phyloP scores from a whole-genome alignment of 2,113 vertebrate species.

The Zapornia atra region DNA sequence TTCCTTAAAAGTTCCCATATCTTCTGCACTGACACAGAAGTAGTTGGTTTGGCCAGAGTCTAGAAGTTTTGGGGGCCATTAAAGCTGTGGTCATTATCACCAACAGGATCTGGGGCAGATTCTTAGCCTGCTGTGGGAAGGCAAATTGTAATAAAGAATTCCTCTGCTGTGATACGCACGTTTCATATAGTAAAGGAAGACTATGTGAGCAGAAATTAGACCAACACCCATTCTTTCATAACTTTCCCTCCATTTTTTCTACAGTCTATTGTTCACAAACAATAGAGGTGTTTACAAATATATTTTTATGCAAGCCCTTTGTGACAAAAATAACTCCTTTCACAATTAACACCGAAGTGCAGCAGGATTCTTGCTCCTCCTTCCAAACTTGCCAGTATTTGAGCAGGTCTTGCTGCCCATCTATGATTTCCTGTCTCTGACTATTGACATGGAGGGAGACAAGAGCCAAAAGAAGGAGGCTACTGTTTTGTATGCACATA shows the following conservation, averaged over 20 bases:
- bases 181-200: conserved; percentile 9
- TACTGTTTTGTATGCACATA: not conserved
- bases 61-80: not conserved
- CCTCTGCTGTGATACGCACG: not conserved
- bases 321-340: conserved; percentile 54
- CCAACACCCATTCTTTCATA: not conserved
- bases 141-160: not conserved
- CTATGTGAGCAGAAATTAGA: conserved; percentile 4
- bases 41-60: not conserved
- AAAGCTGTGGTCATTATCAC: not conserved
- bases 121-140: not conserved
- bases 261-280: conserved; percentile 53
- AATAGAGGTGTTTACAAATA: conserved; percentile 37
- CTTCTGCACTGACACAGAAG: not conserved
- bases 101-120: not conserved
- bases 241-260: conserved; percentile 44
- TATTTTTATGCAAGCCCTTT: not conserved
- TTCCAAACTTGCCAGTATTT: not conserved
- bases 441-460: not conserved
- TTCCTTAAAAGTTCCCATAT: not conserved
- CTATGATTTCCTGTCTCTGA: not conserved
- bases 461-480: not conserved
- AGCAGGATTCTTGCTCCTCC: not conserved
- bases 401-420: not conserved
- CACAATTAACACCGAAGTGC: not conserved